Percentiles rank a stretch among this genome's conserved stretches.
Evolutionary conservation across 2,113 vertebrate species (phyloP).

Genomic region (Notarius lentiginosus): DNA sequence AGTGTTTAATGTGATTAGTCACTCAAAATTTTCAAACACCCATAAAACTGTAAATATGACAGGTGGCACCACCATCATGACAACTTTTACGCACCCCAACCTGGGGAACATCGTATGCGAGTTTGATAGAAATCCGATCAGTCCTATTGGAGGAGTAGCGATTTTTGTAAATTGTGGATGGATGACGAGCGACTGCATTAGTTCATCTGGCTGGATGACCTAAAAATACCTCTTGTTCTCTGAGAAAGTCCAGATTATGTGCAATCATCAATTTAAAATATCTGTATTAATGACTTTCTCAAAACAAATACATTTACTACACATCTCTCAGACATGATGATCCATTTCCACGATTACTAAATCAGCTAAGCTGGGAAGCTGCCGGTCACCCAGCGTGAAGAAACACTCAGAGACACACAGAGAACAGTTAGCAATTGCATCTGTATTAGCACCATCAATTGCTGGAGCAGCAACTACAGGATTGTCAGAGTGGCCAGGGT

Average conservation of each 20-base stretch:
- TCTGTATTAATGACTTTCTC: slow-evolving; percentile 1
- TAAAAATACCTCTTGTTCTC: not conserved
- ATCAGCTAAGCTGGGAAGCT: slow-evolving; percentile 50
- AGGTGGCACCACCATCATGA: too few relatives aligned
- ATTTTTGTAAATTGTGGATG: too few relatives aligned
- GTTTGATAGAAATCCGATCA: too few relatives aligned
- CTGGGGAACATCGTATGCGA: too few relatives aligned
- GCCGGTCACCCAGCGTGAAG: slow-evolving; percentile 51
- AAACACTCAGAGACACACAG: slow-evolving; percentile 36
- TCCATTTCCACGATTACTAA: slow-evolving; percentile 2
- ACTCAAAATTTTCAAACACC: too few relatives aligned
- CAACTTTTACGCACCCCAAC: too few relatives aligned
- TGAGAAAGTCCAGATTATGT: not conserved
- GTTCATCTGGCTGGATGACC: too few relatives aligned
- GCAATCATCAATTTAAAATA: not conserved
- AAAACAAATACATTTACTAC: not conserved
- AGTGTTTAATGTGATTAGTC: too few relatives aligned
- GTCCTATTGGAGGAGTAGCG: too few relatives aligned
- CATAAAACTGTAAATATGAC: too few relatives aligned
- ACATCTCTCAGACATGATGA: not conserved
- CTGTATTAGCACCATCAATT: slow-evolving; percentile 55
- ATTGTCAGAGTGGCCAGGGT: slow-evolving; percentile 43
- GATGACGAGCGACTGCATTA: too few relatives aligned
- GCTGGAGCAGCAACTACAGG: slow-evolving; percentile 53
- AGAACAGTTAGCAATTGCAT: slow-evolving; percentile 45